Conservation (phyloP, 2,797 vertebrate species). For the Rousettus madagascariensis region DNA sequence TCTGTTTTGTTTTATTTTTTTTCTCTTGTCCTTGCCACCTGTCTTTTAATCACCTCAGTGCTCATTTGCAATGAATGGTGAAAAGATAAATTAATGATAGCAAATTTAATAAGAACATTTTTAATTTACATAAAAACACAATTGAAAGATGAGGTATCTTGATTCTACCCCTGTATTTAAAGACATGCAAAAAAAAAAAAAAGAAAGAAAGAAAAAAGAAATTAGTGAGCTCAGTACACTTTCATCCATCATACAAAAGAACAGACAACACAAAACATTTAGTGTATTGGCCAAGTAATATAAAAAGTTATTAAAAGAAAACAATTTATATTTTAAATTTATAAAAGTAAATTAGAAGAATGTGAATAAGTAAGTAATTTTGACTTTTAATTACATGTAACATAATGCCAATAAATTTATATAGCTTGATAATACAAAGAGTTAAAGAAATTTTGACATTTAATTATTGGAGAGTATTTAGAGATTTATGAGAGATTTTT, state of each 20-base stretch:
- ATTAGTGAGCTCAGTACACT: not conserved
- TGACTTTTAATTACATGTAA: not conserved
- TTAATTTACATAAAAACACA: not conserved
- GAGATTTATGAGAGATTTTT: not conserved
- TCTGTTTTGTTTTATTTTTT: not conserved
- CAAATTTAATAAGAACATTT: not conserved
- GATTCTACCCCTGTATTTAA: not conserved
- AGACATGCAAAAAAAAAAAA: not conserved
- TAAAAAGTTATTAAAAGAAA: not conserved
- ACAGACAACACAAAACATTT: not conserved
- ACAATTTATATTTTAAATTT: not conserved
- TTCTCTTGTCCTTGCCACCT: not conserved
- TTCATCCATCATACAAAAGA: not conserved
- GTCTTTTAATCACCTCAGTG: not conserved
- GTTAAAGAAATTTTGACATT: not conserved
- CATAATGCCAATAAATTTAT: not conserved
- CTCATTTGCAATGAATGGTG: not conserved
- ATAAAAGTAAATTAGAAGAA: not conserved
- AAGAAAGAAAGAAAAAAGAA: too few relatives aligned
- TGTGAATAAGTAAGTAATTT: not conserved
- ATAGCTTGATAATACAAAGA: not conserved
- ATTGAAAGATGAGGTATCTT: not conserved
- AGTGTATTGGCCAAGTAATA: not conserved
- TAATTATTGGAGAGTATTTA: not conserved
- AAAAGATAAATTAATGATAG: slow-evolving; percentile 37